Evolutionary conservation across 2,888 invertebrate species (phyloP).

Genomic region (Apantesis nais): DNA sequence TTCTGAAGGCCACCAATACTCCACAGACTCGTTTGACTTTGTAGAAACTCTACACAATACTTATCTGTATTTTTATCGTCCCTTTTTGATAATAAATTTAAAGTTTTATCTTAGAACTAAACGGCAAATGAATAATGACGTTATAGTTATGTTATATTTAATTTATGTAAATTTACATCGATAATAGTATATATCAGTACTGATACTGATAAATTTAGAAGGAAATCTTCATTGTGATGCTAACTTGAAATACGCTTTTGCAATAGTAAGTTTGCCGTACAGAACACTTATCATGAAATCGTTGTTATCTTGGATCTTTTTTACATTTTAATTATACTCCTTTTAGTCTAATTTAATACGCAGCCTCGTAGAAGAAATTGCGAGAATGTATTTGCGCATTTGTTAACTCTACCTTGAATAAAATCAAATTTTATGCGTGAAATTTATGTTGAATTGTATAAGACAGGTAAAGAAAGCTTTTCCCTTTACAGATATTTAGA

Average conservation of each 20-base stretch:
- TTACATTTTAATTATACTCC: constrained; percentile 78
- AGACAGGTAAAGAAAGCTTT: constrained; percentile 44
- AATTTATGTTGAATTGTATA: constrained; percentile 59
- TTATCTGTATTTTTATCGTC: constrained; percentile 29
- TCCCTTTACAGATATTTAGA: constrained; percentile 33
- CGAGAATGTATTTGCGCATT: constrained; percentile 74
- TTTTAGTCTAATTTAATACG: constrained; percentile 80
- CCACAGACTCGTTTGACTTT: constrained; percentile 56
- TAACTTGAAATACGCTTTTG: constrained; percentile 35
- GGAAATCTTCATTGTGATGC: constrained; percentile 5
- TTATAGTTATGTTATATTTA: not conserved
- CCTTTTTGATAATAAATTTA: constrained; percentile 19
- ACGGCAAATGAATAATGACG: constrained; percentile 2
- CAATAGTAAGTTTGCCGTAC: constrained; percentile 43
- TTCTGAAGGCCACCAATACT: constrained; percentile 60
- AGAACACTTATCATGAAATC: constrained; percentile 49
- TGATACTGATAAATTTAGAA: constrained; percentile 27
- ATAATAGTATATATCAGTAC: constrained; percentile 18
- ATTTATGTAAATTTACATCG: constrained; percentile 18
- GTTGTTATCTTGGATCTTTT: constrained; percentile 65
- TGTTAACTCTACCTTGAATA: constrained; percentile 70
- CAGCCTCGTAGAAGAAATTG: constrained; percentile 73
- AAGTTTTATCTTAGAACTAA: constrained; percentile 10
- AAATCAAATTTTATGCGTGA: constrained; percentile 63
- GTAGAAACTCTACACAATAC: constrained; percentile 46